Evolutionary conservation across 1,140 invertebrate species (phyloP), one percentile per base, ranked within the genome.

Genomic region (Colletes gigas): DNA sequence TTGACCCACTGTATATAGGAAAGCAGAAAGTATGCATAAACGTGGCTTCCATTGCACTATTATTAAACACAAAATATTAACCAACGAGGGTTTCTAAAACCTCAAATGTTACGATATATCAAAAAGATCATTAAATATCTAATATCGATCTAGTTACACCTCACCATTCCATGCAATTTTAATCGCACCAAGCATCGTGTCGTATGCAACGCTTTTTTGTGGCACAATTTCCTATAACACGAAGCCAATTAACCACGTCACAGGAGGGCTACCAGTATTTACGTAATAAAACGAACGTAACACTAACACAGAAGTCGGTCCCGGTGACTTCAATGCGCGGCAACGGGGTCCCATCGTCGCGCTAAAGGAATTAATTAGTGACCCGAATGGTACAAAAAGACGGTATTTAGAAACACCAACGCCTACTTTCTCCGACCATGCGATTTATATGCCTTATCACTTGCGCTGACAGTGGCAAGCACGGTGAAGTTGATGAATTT

Each of bases 381-480:
- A 15, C 60, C 21, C 6, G 14, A 50, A 21, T 44, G 41, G 47
- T 19, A 19, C 44, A 19, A 21, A 21, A 19, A 47, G 44, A n/a
- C 65, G n/a, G 19, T 12, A 50, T 21, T 67, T 50, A 50, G 44
- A 67, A 50, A 67, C 65, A n/a, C 57, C 57, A 59, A 59, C 57
- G 57, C 19, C n/a, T 21, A 59, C 57, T 59, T 59, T 59, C 57
- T 59, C 57, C 57, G n/a, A 21, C n/a, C 3, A 21, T 41, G 44
- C 44, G n/a, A 67, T 67, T 67, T 50, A 67, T 67, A 17, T 2
- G 6, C 12, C n/a, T 67, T 67, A 67, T 67, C 65, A 21, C 19
- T 6, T 10, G 6, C 6, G 19, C 10, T 21, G 44, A 67, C 65
- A 44, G 65, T 21, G 65, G 44, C 44, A 67, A 47, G n/a, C n/a